Evolutionary conservation across 2,113 vertebrate genomes (phyloP), one percentile per base, ranked within the genome.

Genomic region (Ciconia stormi): DNA sequence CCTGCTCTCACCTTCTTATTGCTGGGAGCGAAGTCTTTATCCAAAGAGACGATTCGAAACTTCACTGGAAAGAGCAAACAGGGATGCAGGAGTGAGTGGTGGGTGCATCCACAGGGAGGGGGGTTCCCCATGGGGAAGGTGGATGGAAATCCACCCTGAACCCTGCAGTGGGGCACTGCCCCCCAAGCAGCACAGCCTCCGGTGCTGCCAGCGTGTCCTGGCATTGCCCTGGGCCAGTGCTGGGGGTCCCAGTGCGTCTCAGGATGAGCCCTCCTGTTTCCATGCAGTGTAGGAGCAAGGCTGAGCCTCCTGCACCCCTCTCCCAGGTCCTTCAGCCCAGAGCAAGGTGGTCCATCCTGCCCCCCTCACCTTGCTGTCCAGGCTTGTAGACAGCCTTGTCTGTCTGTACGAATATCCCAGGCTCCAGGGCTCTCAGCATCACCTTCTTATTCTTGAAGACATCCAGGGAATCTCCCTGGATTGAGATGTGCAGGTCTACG

Each of bases 331-430:
- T n/a, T 50, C 63, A 82, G 25, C 32, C 47, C 52, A 38, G 71
- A 62, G 32, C 32, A 15, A 36, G 7, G 8, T 36, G 36, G 22
- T 52, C 44, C 47, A 36, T 42, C 46, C 69, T 42, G 46, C 11
- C 9, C 12, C 38, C 22, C 88, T 85, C 95, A 97, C 96, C 96
- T 85, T 87, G 22, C 70, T 97, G 96, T 21, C 91, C 95, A 11
- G 95, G 91, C n/a, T 92, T 97, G 89, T 96, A 96, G 61, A 97
- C 56, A 58, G 91, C 70, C 32, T 93, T 97, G 70, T 95, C 96
- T 3, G 95, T 96, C 93, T 96, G 82, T 36, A 96, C 70, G 65
- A 97, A 67, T 55, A 97, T 36, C n/a, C 91, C 91, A 13, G 91
- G 91, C 21, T 49, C 7, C 91, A 67, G 30, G 23, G 27, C 38